Base-by-base conservation (phyloP, 1,140 invertebrate species). In the Drosophila willistoni region DNA sequence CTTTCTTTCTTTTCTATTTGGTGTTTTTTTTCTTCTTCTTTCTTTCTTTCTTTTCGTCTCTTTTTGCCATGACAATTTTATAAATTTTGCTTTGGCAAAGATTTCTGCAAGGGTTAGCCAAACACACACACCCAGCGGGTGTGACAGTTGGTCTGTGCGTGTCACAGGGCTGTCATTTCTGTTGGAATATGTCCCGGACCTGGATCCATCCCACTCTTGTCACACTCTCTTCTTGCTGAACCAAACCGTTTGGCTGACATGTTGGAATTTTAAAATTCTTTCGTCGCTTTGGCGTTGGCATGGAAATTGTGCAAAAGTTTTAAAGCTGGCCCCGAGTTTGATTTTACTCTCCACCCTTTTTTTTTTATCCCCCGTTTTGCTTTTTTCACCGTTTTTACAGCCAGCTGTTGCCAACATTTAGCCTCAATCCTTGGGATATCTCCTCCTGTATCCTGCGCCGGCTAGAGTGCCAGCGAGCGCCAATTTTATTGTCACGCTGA, bases 61-160 rank as follows among this genome's bases (percentile, higher is more conserved):
- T 68, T 63, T 81, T 79, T 62, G 44, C 66, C 68, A 74, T 77
- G 77, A 73, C 84, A 69, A 80, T 87, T 87, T 89, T 82, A 74
- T 73, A 71, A 83, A 83, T 79, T 74, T 77, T 82, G 74, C 66
- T 79, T 79, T 67, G 42, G 75, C 70, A 78, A 77, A 77, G 73
- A 77, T 77, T 77, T 76, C 78, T 81, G 72, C 68, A 87, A 89
- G 84, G 83, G 84, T 89, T 87, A 87, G 83, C 69, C 63, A 73
- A 54, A 61, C 68, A 47, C 22, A 47, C 71, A 29, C 66, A 25
- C 65, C 64, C 65, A 77, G 79, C 65, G 83, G 80, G 79, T 77
- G 84, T 89, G 83, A 87, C 83, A 87, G 83, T 87, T 89, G 83
- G 84, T 89, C 83, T 87, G 83, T 87, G 84, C 84, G 83, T 87